Evolutionary conservation across 1,140 invertebrate species (phyloP), one percentile per base, ranked within the genome.

Genomic region (Trichonephila clavata): DNA sequence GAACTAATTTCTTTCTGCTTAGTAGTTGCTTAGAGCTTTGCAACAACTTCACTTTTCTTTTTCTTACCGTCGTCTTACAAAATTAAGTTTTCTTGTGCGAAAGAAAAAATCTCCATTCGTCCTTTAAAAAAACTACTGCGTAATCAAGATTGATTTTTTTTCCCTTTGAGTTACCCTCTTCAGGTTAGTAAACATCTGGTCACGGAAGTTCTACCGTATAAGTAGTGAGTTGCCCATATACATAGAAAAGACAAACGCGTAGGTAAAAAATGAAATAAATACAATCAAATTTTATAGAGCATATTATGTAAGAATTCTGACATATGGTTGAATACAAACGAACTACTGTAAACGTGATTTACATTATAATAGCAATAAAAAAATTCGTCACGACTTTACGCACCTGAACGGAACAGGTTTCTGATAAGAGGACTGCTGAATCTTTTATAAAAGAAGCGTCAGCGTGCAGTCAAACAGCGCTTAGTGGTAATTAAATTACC

Each of bases 401-500:
- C 71, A 87, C 60, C 60, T 63, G 60, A 87, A 39, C 59, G 21
- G 59, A 87, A 87, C 86, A 87, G 86, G 59, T 87, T 87, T 87
- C 21, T 87, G 86, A 87, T 63, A 39, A 63, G 59, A 87, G 27
- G 6, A 60, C 50, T 86, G 14, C 83, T 24, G 43, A 87, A 87
- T 63, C 18, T 87, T 63, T 63, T 63, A 32, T 87, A 87, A 63
- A 87, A 61, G 50, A 39, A 63, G 86, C 50, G 5, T 13, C 39
- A 13, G 43, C 57, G 57, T 87, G 57, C 57, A 63, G 61, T 63
- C 61, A 77, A 57, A n/a, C 39, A 50, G 60, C 20, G 39, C 86
- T 87, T 59, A 39, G 86, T 32, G 27, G 57, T 63, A 87, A 87
- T 87, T 87, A 87, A 87, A 87, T 87, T 87, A 87, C 59, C n/a